Evolutionary conservation across 2,113 vertebrate genomes (phyloP).

Genomic region (Myocastor coypus): DNA sequence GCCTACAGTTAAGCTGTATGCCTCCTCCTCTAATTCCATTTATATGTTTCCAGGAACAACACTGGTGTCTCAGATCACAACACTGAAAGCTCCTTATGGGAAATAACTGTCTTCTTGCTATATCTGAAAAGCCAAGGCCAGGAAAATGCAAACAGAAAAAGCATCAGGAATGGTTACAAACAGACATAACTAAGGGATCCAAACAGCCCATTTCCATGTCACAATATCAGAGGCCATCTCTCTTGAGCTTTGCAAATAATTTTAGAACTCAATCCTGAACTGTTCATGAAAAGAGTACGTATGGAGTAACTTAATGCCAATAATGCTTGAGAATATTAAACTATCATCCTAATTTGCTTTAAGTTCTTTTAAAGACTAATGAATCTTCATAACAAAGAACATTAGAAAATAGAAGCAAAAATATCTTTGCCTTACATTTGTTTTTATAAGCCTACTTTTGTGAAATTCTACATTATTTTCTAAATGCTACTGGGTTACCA

Average conservation of each 20-base stretch:
- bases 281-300: not conserved
- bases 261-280: conserved; percentile 47
- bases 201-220: not conserved
- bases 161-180: conserved; percentile 5
- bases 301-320: not conserved
- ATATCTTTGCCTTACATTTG: not conserved
- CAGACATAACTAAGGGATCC: not conserved
- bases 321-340: conserved; percentile 43
- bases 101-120: not conserved
- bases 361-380: conserved; percentile 4
- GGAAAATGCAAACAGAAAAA: conserved; percentile 22
- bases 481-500: not conserved
- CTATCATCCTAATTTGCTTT: conserved; percentile 22
- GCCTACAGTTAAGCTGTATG: not conserved
- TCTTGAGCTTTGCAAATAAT: not conserved
- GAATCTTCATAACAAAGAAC: conserved; percentile 36
- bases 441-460: not conserved
- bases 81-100: not conserved
- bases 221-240: not conserved
- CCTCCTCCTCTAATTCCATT: not conserved
- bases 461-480: conserved; percentile 23
- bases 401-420: not conserved
- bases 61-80: not conserved
- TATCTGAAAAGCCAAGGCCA: conserved; percentile 9
- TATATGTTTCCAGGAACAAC: not conserved